Conservation (phyloP, 2,113 vertebrate species). For the Oncorhynchus kisutch region DNA sequence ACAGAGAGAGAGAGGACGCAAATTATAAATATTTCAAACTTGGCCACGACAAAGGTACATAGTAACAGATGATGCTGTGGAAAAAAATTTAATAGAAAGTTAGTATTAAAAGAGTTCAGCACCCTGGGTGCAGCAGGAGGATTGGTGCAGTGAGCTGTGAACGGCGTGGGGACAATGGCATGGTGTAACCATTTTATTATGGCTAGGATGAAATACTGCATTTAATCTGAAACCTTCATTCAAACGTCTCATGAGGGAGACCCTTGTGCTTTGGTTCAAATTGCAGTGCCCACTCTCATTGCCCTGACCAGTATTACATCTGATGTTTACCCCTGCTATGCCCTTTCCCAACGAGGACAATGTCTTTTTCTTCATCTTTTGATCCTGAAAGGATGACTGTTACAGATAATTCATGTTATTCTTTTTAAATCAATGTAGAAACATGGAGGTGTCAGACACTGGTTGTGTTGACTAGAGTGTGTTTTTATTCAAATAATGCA, state of each 20-base stretch:
- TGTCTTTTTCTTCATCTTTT: conserved; percentile 43
- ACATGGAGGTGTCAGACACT: not conserved
- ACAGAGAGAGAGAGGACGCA: conserved; percentile 30
- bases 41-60: conserved; percentile 62
- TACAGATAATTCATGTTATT: not conserved
- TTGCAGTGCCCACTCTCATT: conserved; percentile 79
- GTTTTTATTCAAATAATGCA: no score
- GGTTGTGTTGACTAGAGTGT: not conserved
- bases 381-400: not conserved
- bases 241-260: conserved; percentile 65
- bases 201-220: conserved; percentile 57
- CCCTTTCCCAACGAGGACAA: conserved; percentile 67
- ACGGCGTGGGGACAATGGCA: conserved; percentile 28
- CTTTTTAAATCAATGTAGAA: not conserved
- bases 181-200: conserved; percentile 63
- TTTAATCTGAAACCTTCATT: conserved; percentile 72
- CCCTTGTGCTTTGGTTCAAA: conserved; percentile 58
- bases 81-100: conserved; percentile 69
- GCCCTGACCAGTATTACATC: conserved; percentile 69
- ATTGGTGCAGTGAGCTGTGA: conserved; percentile 38
- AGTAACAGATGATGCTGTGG: conserved; percentile 74
- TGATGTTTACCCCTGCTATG: conserved; percentile 74
- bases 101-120: conserved; percentile 72
- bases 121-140: conserved; percentile 56
- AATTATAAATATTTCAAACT: conserved; percentile 63